A percentile compares a stretch with the other conserved stretches of the same genome.
Conservation (phyloP, 1,140 invertebrate genomes). For the Formica selysi region DNA sequence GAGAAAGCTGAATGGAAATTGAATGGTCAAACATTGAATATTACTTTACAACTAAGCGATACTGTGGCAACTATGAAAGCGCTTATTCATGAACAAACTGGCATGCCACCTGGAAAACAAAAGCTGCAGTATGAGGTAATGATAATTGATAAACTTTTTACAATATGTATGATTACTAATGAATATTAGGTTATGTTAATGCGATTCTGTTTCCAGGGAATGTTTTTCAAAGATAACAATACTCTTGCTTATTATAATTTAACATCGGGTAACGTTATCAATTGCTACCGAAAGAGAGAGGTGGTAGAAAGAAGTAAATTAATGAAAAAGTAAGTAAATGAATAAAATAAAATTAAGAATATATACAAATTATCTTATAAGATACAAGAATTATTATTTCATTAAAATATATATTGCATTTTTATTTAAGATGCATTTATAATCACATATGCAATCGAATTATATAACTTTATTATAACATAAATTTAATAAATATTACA, state of each 20-base stretch:
- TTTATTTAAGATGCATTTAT: slow-evolving; percentile 33
- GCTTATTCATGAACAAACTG: slow-evolving; percentile 95
- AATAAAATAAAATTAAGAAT: background rate
- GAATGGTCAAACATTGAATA: slow-evolving; percentile 95
- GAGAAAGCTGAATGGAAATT: slow-evolving; percentile 98
- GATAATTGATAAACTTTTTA: slow-evolving; percentile 8
- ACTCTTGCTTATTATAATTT: slow-evolving; percentile 98
- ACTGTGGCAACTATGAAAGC: slow-evolving; percentile 95
- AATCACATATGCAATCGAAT: background rate
- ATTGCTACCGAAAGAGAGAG: slow-evolving; percentile 98
- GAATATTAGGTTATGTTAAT: slow-evolving; percentile 18
- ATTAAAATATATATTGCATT: slow-evolving; percentile 44
- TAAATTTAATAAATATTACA: slow-evolving; percentile 61
- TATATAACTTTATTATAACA: background rate
- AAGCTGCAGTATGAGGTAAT: slow-evolving; percentile 96
- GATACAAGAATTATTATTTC: slow-evolving; percentile 33
- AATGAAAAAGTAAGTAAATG: slow-evolving; percentile 72
- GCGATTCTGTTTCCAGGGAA: slow-evolving; percentile 90
- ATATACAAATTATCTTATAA: background rate
- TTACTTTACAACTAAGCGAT: slow-evolving; percentile 93
- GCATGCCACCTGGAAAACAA: slow-evolving; percentile 98
- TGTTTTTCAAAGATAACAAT: slow-evolving; percentile 99
- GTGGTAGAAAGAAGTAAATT: slow-evolving; percentile 99
- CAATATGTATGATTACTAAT: slow-evolving; percentile 16
- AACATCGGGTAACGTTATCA: slow-evolving; percentile 92